Base-by-base conservation (phyloP, 64 coral and sea anemone species). In the Pocillopora damicornis region DNA sequence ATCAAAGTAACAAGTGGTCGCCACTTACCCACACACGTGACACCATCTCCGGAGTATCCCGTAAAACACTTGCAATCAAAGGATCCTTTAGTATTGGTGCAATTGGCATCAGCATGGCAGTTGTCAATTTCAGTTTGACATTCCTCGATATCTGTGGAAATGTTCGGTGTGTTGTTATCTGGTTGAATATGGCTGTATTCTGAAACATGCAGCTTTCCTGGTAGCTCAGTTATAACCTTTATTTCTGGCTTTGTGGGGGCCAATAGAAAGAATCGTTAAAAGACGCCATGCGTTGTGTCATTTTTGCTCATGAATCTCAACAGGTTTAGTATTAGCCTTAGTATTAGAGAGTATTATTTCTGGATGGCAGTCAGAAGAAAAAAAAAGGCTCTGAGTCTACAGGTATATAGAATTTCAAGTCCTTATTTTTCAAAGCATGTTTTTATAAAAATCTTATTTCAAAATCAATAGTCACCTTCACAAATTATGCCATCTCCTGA, bases 61-160 rank as follows among this genome's bases (percentile, higher is more conserved):
- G 25, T 63, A 88, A 74, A 77, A 63, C 87, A 93, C 73, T 79
- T 90, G 56, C 89, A 90, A n/a, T 61, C 83, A 59, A 90, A 90
- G 2, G 89, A 90, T 75, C 89, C 89, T 74, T 90, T 83, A 34
- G 89, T 84, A 25, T 90, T 90, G 67, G 89, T 83, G 58, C 89
- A 91, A 59, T 91, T 91, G 9, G 89, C 80, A 23, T 91, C 88
- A 75, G 64, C 75, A 34, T 85, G 81, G 72, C 81, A 85, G 65
- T 85, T 85, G 81, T 85, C 64, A 4, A 13, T 83, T 17, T 84
- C 59, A 26, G 89, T 75, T 59, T 18, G 35, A 45, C 89, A 91
- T 68, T 91, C 89, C 22, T 91, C 73, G 22, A 86, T 91, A 58
- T 91, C 89, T 91, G 80, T 61, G 36, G 12, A 60, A 35, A 58